These are phyloP conservation scores for Diachasma alloeum DNA, from an alignment of 1,140 invertebrate species.

Conservation along the genomic window DNA sequence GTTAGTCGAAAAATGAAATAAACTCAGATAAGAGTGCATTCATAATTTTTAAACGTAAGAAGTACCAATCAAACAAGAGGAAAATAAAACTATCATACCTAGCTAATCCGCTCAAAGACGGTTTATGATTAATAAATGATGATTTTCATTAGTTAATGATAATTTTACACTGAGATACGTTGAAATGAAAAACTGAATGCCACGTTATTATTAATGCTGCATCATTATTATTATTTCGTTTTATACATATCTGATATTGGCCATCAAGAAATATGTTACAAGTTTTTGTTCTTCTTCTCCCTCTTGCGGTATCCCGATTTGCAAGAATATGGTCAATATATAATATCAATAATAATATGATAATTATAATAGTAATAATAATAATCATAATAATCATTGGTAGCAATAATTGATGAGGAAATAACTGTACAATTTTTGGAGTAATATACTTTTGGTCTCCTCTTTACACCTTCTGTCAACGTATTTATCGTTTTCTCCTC, in stretches of 20 bases:
- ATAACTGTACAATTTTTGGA: constrained; percentile 37
- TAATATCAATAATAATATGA: constrained; percentile 30
- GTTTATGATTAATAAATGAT: no score
- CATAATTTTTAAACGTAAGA: no score
- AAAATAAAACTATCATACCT: no score
- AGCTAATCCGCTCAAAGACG: no score
- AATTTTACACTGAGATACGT: background rate
- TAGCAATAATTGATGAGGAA: constrained; percentile 29
- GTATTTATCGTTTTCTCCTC: background rate
- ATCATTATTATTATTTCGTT: constrained; percentile 52
- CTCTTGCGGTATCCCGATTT: constrained; percentile 31
- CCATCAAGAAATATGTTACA: constrained; percentile 55
- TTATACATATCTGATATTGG: constrained; percentile 56
- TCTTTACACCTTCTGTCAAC: background rate
- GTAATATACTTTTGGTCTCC: background rate
- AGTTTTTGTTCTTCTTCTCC: constrained; percentile 33
- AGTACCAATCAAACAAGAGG: no score
- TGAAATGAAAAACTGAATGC: background rate
- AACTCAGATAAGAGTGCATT: no score
- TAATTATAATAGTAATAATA: constrained; percentile 31
- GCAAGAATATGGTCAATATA: constrained; percentile 36
- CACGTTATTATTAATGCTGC: constrained; percentile 49
- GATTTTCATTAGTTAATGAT: background rate
- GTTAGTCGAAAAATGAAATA: no score
- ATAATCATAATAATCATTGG: constrained; percentile 40